Evolutionary conservation across 2,888 invertebrate genomes (phyloP).

Genomic region (Odontocerum albicorne): DNA sequence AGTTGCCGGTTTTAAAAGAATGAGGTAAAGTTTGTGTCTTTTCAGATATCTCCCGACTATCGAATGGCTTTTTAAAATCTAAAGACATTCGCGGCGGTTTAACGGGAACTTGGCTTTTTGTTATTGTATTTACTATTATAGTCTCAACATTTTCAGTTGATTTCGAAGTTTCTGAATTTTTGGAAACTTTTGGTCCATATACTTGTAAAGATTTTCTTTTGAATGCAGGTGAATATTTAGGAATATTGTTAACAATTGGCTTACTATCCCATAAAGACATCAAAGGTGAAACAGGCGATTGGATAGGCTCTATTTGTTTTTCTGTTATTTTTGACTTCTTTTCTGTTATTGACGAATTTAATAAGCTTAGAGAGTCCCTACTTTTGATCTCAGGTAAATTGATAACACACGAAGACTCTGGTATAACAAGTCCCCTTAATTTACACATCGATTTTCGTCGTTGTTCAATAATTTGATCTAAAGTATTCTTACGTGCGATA

Average conservation of each 20-base stretch:
- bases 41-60: constrained; percentile 28
- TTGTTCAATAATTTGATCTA: constrained; percentile 78
- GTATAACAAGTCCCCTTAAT: constrained; percentile 85
- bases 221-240: constrained; percentile 82
- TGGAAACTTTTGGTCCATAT: constrained; percentile 47
- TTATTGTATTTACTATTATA: constrained; percentile 30
- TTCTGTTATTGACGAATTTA: constrained; percentile 34
- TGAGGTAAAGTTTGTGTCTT: constrained; percentile 32
- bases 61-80: constrained; percentile 43
- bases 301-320: background rate
- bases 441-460: constrained; percentile 81
- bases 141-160: constrained; percentile 27
- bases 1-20: constrained; percentile 32
- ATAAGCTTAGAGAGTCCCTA: constrained; percentile 53
- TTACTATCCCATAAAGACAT: constrained; percentile 46
- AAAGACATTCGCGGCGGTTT: constrained; percentile 44
- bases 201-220: constrained; percentile 74
- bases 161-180: constrained; percentile 33
- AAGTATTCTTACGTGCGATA: constrained; percentile 59
- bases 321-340: constrained; percentile 7
- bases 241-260: constrained; percentile 56
- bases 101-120: constrained; percentile 34
- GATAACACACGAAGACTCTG: constrained; percentile 70
- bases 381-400: constrained; percentile 85
- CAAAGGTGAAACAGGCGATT: constrained; percentile 33